Conservation (phyloP, 2,797 vertebrate species). For the Parotocinclus haroldoi region DNA sequence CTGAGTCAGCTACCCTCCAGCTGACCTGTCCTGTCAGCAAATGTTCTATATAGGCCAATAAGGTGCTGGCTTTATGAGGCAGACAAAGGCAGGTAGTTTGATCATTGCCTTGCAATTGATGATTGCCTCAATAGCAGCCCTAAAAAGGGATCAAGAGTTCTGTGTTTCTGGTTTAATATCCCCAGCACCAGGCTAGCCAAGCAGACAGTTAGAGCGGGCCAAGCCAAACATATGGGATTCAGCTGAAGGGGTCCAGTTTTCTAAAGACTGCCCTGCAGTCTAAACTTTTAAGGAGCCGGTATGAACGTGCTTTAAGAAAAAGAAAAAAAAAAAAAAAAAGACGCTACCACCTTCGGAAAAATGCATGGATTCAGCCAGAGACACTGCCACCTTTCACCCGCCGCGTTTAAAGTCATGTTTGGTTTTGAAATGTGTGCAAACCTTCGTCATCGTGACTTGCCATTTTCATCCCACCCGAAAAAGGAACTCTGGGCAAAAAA, state of each 20-base stretch:
- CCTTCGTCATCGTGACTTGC: conserved; percentile 92
- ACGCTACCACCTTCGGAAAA: conserved; percentile 74
- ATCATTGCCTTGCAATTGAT: conserved; percentile 60
- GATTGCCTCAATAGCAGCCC: conserved; percentile 72
- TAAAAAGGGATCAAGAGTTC: conserved; percentile 82
- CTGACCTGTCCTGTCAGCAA: too few relatives aligned
- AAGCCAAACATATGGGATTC: conserved; percentile 89
- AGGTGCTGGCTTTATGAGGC: conserved; percentile 26
- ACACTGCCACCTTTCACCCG: conserved; percentile 94
- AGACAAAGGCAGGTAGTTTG: conserved; percentile 78
- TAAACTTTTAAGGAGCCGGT: conserved; percentile 85
- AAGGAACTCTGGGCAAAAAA: conserved; percentile 62
- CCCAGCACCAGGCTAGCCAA: conserved; percentile 77
- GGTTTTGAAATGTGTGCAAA: conserved; percentile 79
- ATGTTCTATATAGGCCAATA: background rate
- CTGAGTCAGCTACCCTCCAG: too few relatives aligned
- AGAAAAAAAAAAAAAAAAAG: too few relatives aligned
- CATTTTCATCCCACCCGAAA: conserved; percentile 67
- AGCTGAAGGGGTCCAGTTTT: conserved; percentile 79
- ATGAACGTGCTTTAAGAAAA: conserved; percentile 85
- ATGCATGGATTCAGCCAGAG: conserved; percentile 69
- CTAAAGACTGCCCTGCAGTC: conserved; percentile 88
- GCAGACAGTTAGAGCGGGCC: conserved; percentile 86
- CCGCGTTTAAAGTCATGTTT: conserved; percentile 87
- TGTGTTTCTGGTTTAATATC: conserved; percentile 89